These are phyloP conservation scores for Rhincodon typus DNA, from an alignment of 2,797 vertebrate genomes.

Conservation along the genomic window DNA sequence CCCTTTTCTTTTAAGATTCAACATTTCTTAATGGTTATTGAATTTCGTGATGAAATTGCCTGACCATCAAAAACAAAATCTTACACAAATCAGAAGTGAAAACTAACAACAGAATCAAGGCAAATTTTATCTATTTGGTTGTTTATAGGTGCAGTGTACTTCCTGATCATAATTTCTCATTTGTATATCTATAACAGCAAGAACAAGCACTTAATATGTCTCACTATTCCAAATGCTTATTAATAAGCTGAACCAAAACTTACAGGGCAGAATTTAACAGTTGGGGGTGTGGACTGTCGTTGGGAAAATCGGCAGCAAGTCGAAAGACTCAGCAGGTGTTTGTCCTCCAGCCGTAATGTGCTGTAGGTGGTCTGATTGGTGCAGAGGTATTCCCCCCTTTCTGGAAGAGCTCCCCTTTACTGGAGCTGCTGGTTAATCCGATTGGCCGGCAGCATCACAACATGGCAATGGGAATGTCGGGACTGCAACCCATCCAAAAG, in stretches of 20 bases:
- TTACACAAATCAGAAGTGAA: slow-evolving; percentile 10
- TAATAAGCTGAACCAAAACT: not conserved
- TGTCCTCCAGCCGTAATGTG: no score
- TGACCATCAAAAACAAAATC: not conserved
- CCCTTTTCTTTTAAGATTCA: not conserved
- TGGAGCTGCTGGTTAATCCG: no score
- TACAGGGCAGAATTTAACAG: not conserved
- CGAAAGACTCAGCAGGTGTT: no score
- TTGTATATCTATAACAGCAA: not conserved
- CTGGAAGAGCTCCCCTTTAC: no score
- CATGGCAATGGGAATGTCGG: no score
- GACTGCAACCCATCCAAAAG: no score
- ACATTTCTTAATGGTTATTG: not conserved
- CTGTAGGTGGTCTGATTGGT: no score
- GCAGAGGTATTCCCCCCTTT: no score
- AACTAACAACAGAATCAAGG: not conserved
- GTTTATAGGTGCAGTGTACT: not conserved
- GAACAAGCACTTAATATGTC: not conserved
- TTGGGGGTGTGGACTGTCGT: no score
- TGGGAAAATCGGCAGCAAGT: no score
- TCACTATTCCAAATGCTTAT: not conserved
- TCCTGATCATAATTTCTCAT: not conserved
- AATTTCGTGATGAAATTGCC: not conserved
- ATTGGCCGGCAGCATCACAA: no score
- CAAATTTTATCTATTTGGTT: not conserved